Evolutionary conservation across 2,888 invertebrate species (phyloP).

Genomic region (Idaea straminata): DNA sequence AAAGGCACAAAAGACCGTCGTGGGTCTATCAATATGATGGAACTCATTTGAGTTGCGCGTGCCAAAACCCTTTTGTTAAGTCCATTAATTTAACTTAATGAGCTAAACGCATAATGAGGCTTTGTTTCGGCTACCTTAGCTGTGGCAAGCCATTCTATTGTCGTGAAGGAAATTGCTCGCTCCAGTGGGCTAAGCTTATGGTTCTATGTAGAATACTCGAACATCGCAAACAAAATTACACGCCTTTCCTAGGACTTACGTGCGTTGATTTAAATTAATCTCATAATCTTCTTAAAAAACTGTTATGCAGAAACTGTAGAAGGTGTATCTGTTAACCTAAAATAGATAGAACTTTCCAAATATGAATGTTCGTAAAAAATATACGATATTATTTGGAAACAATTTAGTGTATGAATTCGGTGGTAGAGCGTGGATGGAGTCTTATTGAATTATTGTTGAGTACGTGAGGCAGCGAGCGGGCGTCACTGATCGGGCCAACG

Average conservation of each 20-base stretch:
- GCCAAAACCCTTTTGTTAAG: constrained; percentile 53
- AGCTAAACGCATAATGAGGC: constrained; percentile 64
- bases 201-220: constrained; percentile 23
- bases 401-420: constrained; percentile 46
- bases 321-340: constrained; percentile 13
- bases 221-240: constrained; percentile 28
- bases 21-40: constrained; percentile 51
- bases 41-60: constrained; percentile 41
- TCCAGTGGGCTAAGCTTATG: constrained; percentile 39
- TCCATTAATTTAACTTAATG: constrained; percentile 67
- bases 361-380: neutral
- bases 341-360: neutral
- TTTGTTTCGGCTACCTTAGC: constrained; percentile 53
- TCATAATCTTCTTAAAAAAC: constrained; percentile 1
- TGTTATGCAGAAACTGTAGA: constrained; percentile 12
- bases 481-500: constrained; percentile 52
- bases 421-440: constrained; percentile 51
- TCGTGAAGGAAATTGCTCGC: constrained; percentile 49
- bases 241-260: constrained; percentile 10
- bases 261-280: constrained; percentile 16
- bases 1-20: constrained; percentile 16
- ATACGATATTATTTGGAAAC: constrained; percentile 12
- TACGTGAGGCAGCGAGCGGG: constrained; percentile 57
- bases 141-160: constrained; percentile 51
- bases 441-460: constrained; percentile 69